phyloP scores from a whole-genome alignment of 1,140 invertebrate species.

The Caenorhabditis elegans region WBcel235 BX284604.4:11918501-11919000 shows the following conservation, averaged over 20 bases:
- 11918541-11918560: constrained; percentile 16
- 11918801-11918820: background rate
- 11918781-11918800: background rate
- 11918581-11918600: constrained; percentile 1
- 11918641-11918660: background rate
- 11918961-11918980: constrained; percentile 14
- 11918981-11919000: constrained; percentile 6
- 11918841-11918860: background rate
- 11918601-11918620: constrained; percentile 14
- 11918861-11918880: background rate
- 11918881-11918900: constrained; percentile 18
- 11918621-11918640: constrained; percentile 23
- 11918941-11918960: background rate
- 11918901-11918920: constrained; percentile 15
- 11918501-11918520: background rate
- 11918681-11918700: constrained; percentile 15
- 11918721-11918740: constrained; percentile 16
- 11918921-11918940: constrained; percentile 3
- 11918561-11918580: background rate
- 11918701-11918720: background rate
- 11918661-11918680: constrained; percentile 10
- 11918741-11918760: background rate
- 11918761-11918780: background rate
- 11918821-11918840: background rate
- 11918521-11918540: background rate